Evolutionary conservation across 2,797 vertebrate species (phyloP), one percentile per base, ranked within the genome.

Genomic region (Glyptemys insculpta): DNA sequence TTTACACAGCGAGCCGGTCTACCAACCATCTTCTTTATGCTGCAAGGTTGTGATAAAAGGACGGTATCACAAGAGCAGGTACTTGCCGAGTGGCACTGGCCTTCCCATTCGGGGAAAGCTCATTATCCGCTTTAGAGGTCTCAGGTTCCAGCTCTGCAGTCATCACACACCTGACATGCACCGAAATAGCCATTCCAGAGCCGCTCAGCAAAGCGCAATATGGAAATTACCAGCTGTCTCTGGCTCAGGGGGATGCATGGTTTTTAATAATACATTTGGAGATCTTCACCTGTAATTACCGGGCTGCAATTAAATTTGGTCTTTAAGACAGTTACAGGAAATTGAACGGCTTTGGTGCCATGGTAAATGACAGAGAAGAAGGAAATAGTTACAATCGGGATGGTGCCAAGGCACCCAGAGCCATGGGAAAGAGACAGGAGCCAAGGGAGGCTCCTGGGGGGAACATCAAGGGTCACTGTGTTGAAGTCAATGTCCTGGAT

Each of bases 71-170:
- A 79, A 49, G 81, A 78, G 78, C 57, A 86, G 79, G 56, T 74
- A 95, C 91, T 11, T n/a, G 31, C 90, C 92, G 19, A 65, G 47
- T 0, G 1, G 79, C 86, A 0, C 0, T 7, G 94, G 94, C 89
- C 89, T 74, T 80, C 78, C 79, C n/a, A 7, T 14, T 53, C 72
- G 50, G 1, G 85, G 65, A 91, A 94, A 97, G 93, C 94, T 97
- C 94, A 80, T 91, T 92, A 94, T 76, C 57, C 44, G 79, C 53
- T 41, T 92, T 19, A 0, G 54, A 83, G 84, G 62, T 54, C 54
- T 54, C 54, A 54, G 54, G 54, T 34, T 31, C 85, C 44, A 25
- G 74, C 74, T 92, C 85, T 0, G 0, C 34, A 14, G 50, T 57
- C 82, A 87, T 62, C 57, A 31, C 2, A 1, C 78, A 49, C 0